Evolutionary conservation across 2,113 vertebrate genomes (phyloP), one percentile per base, ranked within the genome.

Genomic region (Cardinalis cardinalis): DNA sequence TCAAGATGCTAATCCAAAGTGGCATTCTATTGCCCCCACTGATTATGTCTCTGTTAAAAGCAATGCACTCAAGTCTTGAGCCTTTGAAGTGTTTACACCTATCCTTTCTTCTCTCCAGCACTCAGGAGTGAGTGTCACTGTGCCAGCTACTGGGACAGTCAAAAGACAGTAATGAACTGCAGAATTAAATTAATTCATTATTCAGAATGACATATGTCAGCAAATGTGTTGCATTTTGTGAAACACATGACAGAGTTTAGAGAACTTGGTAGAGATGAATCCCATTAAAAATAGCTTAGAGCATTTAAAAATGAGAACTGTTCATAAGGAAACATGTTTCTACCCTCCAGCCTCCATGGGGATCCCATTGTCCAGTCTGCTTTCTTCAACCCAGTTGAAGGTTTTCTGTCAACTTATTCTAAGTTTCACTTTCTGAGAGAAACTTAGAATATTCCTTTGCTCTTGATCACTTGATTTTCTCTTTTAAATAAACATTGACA

Each of bases 1-100:
- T 97, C 84, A 96, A 66, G 84, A 24, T 84, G 44, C 53, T 95
- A 94, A 97, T 96, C 93, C 96, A 92, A 94, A 71, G 18, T 78
- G 91, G 68, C 82, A 68, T 84, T 95, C 87, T 86, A 18, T 74
- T 94, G 74, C 87, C 87, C 88, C 74, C 66, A 51, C 89, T 95
- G 93, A 92, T 95, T 79, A 88, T 69, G 32, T 58, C n/a, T 36
- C 81, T 95, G 40, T 64, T 68, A 80, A 96, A 93, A 77, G 68
- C 71, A 59, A 18, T n/a, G 71, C 18, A 31, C 25, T 53, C 71
- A 12, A 40, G 52, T 69, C 81, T 70, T 20, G 9, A 40, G 8
- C 28, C 53, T 80, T 93, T 84, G 49, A 85, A 71, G 76, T 44
- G 44, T 76, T 63, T 51, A 15, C 7, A 19, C 31, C 34, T 68